Evolutionary conservation across 2,797 vertebrate genomes (phyloP), one percentile per base, ranked within the genome.

Genomic region (Gallirallus australis): DNA sequence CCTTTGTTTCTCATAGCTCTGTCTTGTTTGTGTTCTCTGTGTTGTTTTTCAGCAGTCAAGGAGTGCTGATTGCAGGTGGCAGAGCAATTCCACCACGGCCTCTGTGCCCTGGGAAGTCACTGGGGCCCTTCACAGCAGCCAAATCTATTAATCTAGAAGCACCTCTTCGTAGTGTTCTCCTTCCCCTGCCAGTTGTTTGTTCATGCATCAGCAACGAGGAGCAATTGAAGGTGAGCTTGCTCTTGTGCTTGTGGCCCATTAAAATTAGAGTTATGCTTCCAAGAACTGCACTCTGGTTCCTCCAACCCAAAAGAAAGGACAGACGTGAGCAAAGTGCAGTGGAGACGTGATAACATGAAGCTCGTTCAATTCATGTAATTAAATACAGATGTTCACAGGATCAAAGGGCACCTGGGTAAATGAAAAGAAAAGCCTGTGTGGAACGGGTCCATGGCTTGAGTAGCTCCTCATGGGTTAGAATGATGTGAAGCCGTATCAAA

Each of bases 171-270:
- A 81, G 19, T n/a, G 56, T 72, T 82, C 82, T 93, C 50, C 70
- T 42, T 94, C 71, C 80, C 45, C 40, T 86, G 81, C 56, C 78
- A 57, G 77, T 61, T 93, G 77, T 86, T 94, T 95, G 70, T 88
- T 94, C 82, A 77, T 77, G 83, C 85, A 80, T 96, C 5, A 0
- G 89, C 79, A 86, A 80, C 66, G 78, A 95, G 77, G 64, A 94
- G 71, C 73, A 82, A 50, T 9, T 88, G 90, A 95, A 96, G 95
- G 94, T 94, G 86, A 96, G 64, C 60, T 91, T 69, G 27, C 56
- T 91, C n/a, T 73, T 92, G 78, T 61, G 39, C 45, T 81, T 82
- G 77, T 54, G 81, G 39, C 48, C 23, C 69, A 83, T 94, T 91
- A 93, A 90, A 94, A 91, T 93, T 82, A 54, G 82, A 91, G 82